Conservation (phyloP, 2,888 invertebrate species). For the Elmis aenea region DNA sequence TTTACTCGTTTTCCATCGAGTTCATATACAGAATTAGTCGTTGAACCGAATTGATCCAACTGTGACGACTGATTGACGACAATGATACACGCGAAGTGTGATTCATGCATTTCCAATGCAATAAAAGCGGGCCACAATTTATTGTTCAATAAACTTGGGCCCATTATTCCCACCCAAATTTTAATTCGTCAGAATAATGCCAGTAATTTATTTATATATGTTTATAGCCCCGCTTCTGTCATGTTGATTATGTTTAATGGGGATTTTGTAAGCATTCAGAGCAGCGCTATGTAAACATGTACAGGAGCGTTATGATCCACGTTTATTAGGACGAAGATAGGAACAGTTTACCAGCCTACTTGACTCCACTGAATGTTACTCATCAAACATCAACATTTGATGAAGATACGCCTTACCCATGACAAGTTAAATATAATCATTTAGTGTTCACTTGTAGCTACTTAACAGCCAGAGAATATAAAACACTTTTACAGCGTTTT, state of each 20-base stretch:
- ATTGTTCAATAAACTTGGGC: slow-evolving; percentile 23
- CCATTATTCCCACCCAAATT: slow-evolving; percentile 22
- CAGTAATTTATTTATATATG: slow-evolving; percentile 23
- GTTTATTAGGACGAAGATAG: no score
- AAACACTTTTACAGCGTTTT: no score
- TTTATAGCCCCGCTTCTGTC: slow-evolving; percentile 14
- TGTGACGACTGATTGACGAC: slow-evolving; percentile 44
- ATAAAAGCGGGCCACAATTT: slow-evolving; percentile 24
- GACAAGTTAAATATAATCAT: no score
- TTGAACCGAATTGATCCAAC: slow-evolving; percentile 33
- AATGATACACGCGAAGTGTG: slow-evolving; percentile 39
- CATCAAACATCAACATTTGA: no score
- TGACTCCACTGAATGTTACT: no score
- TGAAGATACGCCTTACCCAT: no score
- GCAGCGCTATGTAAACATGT: no score
- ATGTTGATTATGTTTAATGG: slow-evolving; percentile 9
- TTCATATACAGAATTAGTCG: slow-evolving; percentile 30
- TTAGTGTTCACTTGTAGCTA: no score
- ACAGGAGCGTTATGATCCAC: no score
- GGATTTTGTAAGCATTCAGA: no score
- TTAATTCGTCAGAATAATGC: slow-evolving; percentile 20
- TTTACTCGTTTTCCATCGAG: slow-evolving; percentile 37
- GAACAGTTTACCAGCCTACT: no score
- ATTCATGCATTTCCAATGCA: slow-evolving; percentile 31
- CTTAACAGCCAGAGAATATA: no score